Evolutionary conservation across 2,888 invertebrate species (phyloP).

Genomic region (Eupithecia exiguata): DNA sequence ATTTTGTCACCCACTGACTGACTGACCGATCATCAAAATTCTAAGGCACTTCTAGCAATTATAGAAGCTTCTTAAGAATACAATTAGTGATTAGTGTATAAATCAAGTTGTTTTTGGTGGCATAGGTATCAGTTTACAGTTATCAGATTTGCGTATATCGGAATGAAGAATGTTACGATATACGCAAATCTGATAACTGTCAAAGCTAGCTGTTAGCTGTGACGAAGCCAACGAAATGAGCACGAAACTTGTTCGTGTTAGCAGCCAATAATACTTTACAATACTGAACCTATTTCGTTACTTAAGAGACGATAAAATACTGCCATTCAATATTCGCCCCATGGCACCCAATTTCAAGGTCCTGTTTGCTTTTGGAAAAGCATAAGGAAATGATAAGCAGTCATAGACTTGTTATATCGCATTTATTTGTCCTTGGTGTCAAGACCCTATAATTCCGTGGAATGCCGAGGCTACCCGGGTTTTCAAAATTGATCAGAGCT

Average conservation of each 20-base stretch:
- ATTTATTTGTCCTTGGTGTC: not conserved
- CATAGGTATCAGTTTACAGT: no score
- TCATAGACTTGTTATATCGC: not conserved
- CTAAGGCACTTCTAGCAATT: no score
- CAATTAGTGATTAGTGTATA: no score
- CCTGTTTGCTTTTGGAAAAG: not conserved
- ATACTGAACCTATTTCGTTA: not conserved
- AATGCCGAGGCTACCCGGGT: not conserved
- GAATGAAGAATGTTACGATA: no score
- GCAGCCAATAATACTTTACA: not conserved
- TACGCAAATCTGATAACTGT: not conserved
- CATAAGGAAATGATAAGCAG: not conserved
- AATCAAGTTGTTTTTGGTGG: no score
- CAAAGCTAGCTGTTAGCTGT: not conserved
- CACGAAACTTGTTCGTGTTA: slow-evolving; percentile 4
- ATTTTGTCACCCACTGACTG: no score
- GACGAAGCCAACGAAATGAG: not conserved
- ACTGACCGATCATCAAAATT: no score
- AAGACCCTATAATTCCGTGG: no score
- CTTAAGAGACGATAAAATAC: not conserved
- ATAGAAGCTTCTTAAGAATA: no score
- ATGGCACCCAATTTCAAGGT: not conserved
- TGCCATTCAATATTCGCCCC: not conserved
- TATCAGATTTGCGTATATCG: no score
- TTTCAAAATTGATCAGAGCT: no score